Evolutionary conservation across 2,888 invertebrate species (phyloP), one percentile per base, ranked within the genome.

Genomic region (Caenorhabditis zanzibari): DNA sequence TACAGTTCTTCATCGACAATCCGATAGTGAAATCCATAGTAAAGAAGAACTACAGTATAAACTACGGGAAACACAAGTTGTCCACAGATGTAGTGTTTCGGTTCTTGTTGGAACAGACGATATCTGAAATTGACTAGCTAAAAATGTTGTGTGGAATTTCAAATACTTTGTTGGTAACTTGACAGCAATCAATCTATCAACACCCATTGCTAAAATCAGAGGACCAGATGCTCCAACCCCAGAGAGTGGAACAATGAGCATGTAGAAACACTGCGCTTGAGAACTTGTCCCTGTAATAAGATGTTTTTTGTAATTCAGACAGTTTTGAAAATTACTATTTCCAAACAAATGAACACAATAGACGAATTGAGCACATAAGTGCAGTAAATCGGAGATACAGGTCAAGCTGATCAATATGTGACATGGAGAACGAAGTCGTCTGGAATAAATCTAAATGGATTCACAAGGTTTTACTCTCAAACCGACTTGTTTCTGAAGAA

Each of bases 151-250:
- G 10, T 16, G 10, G 5, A 22, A 24, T 35, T 3, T 35, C 5
- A 6, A 35, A 28, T n/a, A 66, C 81, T 82, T 84, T 38, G 84
- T 73, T 10, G 85, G 85, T n/a, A 77, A 82, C 22, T 81, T 77
- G 12, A 85, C 80, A 19, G 85, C 85, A 38, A 85, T 85, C 26
- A 85, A 41, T 52, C 85, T 32, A 47, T 85, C 85, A 9, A 85
- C 35, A 0, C 85, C 85, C 82, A 84, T 81, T 3, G 81, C 71
- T 1, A 85, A 61, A 32, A 84, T 84, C 41, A 85, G 26, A 6
- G 85, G 85, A 16, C 80, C 84, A 24, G 81, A 83, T 4, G 76
- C 47, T 16, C 71, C 69, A n/a, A 84, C 63, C 7, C 85, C 85
- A 19, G 79, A 63, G 0, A 85, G 41, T 2, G 85, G 85, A 35